Conservation (phyloP, 1,140 invertebrate genomes). For the Drosophila arawakana region DNA sequence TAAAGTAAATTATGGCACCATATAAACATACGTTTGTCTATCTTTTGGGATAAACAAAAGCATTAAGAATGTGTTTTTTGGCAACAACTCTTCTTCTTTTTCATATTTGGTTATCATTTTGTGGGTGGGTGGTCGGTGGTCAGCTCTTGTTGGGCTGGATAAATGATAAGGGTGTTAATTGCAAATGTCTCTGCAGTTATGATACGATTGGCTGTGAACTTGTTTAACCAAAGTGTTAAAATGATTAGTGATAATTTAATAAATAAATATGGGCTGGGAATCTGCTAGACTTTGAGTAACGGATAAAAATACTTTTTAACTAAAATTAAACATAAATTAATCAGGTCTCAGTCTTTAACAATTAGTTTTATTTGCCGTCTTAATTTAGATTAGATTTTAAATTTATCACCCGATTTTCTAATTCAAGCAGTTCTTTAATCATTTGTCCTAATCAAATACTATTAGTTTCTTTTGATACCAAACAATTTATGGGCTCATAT, state of each 20-base stretch:
- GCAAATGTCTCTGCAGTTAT: slow-evolving; percentile 27
- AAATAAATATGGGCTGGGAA: slow-evolving; percentile 5
- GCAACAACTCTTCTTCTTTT: slow-evolving; percentile 5
- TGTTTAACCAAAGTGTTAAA: slow-evolving; percentile 40
- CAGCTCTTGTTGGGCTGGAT: not conserved
- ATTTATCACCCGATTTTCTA: slow-evolving; percentile 13
- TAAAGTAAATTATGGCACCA: slow-evolving; percentile 25
- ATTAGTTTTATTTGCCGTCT: slow-evolving; percentile 1
- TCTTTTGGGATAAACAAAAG: slow-evolving; percentile 7
- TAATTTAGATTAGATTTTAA: slow-evolving; percentile 11
- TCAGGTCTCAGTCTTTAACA: slow-evolving; percentile 2
- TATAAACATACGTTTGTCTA: not conserved
- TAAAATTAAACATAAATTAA: slow-evolving; percentile 5
- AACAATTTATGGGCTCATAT: not conserved
- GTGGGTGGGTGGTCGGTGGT: not conserved
- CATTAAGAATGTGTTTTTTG: slow-evolving; percentile 4
- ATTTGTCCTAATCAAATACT: slow-evolving; percentile 19
- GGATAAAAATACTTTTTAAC: not conserved
- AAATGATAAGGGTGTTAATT: slow-evolving; percentile 38
- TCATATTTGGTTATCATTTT: slow-evolving; percentile 4
- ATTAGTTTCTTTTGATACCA: slow-evolving; percentile 6
- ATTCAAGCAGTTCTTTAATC: slow-evolving; percentile 18
- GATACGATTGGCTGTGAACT: slow-evolving; percentile 50
- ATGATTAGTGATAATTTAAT: slow-evolving; percentile 26
- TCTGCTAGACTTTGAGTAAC: slow-evolving; percentile 7